These are phyloP conservation scores for Mesocricetus auratus DNA, from an alignment of 2,113 vertebrate species.

Conservation along the genomic window DNA sequence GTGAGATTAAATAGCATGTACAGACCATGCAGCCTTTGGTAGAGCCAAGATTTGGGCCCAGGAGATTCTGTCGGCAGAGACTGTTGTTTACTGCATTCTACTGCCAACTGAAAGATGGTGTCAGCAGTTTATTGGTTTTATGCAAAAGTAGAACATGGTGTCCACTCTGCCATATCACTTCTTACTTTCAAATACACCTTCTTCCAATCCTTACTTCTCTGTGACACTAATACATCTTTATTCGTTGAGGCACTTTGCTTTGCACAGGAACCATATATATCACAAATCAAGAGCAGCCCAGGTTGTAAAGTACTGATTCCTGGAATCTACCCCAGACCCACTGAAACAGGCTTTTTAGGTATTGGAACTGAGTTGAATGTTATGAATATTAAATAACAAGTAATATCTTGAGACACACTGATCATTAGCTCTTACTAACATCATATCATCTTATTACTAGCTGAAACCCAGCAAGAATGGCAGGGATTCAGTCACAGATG, in stretches of 20 bases:
- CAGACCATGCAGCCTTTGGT: neutral
- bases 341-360: neutral
- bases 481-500: neutral
- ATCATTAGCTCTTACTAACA: neutral
- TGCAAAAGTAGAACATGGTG: neutral
- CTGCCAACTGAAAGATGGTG: neutral
- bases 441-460: slow-evolving; percentile 15
- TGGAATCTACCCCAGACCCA: neutral
- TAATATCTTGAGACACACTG: neutral
- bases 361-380: neutral
- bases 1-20: slow-evolving; percentile 6
- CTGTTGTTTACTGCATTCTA: neutral
- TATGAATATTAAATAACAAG: neutral
- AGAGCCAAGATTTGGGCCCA: neutral
- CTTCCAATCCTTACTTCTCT: neutral
- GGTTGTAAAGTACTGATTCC: neutral
- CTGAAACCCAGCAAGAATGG: neutral
- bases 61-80: neutral
- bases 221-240: neutral
- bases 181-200: neutral
- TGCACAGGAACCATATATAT: neutral
- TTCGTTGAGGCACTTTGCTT: neutral
- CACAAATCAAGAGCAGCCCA: neutral
- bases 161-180: neutral
- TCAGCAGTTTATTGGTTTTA: neutral